Evolutionary conservation across 2,113 vertebrate genomes (phyloP).

Genomic region (Ageneiosus marmoratus): DNA sequence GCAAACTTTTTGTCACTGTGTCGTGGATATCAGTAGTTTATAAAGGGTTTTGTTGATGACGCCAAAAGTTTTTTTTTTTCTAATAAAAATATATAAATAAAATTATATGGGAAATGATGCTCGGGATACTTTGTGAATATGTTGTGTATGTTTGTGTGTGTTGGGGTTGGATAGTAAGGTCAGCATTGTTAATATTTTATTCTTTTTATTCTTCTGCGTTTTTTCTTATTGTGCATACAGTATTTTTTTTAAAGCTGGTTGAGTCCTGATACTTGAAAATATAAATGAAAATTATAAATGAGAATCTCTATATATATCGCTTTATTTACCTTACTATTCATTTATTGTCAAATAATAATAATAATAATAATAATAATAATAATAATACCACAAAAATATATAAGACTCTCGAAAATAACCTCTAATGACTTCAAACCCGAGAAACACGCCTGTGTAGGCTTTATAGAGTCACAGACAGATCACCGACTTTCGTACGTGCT

Average conservation of each 20-base stretch:
- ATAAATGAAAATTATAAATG: background rate
- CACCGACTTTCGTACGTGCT: background rate
- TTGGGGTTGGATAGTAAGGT: background rate
- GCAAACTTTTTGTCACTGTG: constrained; percentile 36
- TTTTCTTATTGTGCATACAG: no score
- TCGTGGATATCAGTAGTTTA: constrained; percentile 45
- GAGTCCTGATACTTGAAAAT: no score
- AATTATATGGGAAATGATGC: constrained; percentile 8
- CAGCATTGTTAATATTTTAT: background rate
- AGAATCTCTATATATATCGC: no score
- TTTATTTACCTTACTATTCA: no score
- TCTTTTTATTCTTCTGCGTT: background rate
- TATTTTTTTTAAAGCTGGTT: no score
- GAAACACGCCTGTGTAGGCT: background rate
- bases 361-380: background rate
- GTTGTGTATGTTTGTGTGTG: background rate
- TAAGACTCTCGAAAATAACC: background rate
- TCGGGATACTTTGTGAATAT: background rate
- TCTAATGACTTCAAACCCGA: background rate
- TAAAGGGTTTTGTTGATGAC: constrained; percentile 39
- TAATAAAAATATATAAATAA: constrained; percentile 43
- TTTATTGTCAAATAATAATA: no score
- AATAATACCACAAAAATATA: background rate
- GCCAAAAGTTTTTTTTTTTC: constrained; percentile 46
- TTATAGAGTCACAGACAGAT: background rate